These are phyloP conservation scores for Haliclystus octoradiatus DNA, from an alignment of 30 jellyfish, hydroid and myxozoan species.

Conservation along the genomic window DNA sequence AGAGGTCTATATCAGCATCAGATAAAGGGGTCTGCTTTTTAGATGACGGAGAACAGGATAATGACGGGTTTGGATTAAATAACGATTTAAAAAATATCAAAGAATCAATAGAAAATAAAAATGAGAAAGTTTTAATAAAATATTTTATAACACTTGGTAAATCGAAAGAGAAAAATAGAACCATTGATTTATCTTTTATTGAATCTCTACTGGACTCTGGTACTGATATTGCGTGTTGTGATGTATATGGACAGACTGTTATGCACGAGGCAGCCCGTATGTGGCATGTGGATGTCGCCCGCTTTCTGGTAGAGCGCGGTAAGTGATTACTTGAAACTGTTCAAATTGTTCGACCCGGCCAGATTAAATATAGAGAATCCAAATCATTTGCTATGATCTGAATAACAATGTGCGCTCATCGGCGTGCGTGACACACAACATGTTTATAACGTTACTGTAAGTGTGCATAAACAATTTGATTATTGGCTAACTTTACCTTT, in stretches of 20 bases:
- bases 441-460: no score
- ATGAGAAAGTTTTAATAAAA: conserved; percentile 23
- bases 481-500: no score
- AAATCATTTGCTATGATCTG: no score
- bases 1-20: background rate
- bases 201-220: conserved; percentile 35
- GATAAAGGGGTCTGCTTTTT: background rate
- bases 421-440: no score
- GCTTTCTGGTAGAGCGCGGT: conserved; percentile 47
- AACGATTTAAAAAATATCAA: background rate
- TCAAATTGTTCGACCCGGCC: no score
- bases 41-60: background rate
- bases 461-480: no score
- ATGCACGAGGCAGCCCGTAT: conserved; percentile 62
- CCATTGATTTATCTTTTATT: conserved; percentile 27
- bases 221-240: conserved; percentile 43
- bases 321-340: no score
- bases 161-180: conserved; percentile 14
- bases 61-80: background rate
- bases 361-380: no score
- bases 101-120: no score
- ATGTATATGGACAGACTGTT: conserved; percentile 55
- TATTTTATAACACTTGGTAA: conserved; percentile 33
- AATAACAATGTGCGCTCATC: no score
- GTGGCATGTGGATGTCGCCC: conserved; percentile 77